These are phyloP conservation scores for Cylloceria caligata DNA, from an alignment of 2,888 invertebrate species.

Conservation along the genomic window DNA sequence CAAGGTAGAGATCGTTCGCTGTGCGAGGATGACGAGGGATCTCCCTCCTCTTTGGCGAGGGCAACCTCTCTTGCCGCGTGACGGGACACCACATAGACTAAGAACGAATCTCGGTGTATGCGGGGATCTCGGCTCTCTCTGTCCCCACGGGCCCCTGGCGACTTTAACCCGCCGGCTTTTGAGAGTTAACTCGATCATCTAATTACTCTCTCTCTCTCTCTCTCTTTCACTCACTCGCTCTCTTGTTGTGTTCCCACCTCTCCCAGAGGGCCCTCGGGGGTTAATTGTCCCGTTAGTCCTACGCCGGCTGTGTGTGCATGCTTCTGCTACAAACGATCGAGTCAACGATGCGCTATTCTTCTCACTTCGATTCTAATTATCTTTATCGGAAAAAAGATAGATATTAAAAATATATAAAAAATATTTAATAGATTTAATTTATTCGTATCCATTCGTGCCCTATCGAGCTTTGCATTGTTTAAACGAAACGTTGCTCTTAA, in stretches of 20 bases:
- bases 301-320: slow-evolving; percentile 37
- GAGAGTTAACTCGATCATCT: slow-evolving; percentile 83
- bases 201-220: slow-evolving; percentile 79
- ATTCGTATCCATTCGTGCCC: no score
- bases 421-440: no score
- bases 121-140: slow-evolving; percentile 68
- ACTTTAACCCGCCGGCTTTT: slow-evolving; percentile 77
- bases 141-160: slow-evolving; percentile 52
- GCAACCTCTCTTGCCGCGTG: slow-evolving; percentile 15
- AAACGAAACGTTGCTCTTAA: no score
- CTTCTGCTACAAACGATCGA: slow-evolving; percentile 17
- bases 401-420: not conserved
- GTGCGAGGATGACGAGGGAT: not conserved
- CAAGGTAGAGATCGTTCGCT: not conserved
- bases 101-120: slow-evolving; percentile 36
- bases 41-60: not conserved
- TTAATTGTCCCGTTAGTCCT: slow-evolving; percentile 81
- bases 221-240: slow-evolving; percentile 82
- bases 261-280: slow-evolving; percentile 70
- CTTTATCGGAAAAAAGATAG: not conserved
- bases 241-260: slow-evolving; percentile 28
- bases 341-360: slow-evolving; percentile 20
- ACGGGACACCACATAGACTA: slow-evolving; percentile 1
- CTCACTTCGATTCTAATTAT: not conserved
- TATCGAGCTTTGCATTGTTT: no score